Conservation (phyloP, 2,113 vertebrate species). For the Notothenia coriiceps region DNA sequence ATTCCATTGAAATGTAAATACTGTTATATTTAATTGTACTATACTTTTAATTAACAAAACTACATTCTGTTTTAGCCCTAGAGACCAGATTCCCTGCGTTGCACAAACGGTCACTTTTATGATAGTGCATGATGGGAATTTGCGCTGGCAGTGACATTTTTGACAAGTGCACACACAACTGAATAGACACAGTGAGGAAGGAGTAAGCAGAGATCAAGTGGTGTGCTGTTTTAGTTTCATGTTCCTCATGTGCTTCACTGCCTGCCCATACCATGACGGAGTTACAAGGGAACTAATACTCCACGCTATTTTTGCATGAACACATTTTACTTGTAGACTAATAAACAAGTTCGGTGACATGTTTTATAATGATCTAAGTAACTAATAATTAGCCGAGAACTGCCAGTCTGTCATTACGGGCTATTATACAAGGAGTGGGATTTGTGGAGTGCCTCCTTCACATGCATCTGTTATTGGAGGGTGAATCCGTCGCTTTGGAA, state of each 20-base stretch:
- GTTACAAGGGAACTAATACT: not conserved
- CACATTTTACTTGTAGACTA: not conserved
- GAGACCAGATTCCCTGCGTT: not conserved
- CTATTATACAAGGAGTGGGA: not conserved
- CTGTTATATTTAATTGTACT: too few relatives aligned
- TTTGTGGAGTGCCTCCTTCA: not conserved
- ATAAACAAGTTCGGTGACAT: not conserved
- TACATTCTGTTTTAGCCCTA: not conserved
- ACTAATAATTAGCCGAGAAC: too few relatives aligned
- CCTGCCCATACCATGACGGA: not conserved
- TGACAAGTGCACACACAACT: not conserved
- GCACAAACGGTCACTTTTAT: not conserved
- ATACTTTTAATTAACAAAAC: too few relatives aligned
- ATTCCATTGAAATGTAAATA: too few relatives aligned
- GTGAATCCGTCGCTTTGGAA: not conserved
- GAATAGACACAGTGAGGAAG: not conserved
- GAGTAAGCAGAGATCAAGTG: not conserved
- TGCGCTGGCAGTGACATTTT: not conserved
- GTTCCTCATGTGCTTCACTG: not conserved
- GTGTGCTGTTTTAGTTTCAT: not conserved
- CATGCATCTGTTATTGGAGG: not conserved
- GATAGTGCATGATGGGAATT: not conserved
- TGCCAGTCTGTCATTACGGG: too few relatives aligned
- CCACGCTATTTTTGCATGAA: slow-evolving; percentile 1
- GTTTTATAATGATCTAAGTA: too few relatives aligned